These are phyloP conservation scores for Drosophila santomea DNA, from an alignment of 1,140 invertebrate species.

Conservation along the genomic window DNA sequence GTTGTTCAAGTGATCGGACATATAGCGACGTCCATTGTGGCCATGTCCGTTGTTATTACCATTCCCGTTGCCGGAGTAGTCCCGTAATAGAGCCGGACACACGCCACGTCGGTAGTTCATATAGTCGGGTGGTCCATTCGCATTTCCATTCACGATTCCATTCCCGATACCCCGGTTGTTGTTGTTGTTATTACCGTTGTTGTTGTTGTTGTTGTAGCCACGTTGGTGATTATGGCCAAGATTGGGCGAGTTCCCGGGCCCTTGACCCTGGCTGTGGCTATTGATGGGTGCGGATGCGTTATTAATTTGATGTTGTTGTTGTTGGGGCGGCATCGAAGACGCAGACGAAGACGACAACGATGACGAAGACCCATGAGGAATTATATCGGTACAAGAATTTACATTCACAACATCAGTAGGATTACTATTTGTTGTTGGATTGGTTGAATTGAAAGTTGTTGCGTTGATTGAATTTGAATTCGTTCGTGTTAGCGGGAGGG, in stretches of 20 bases:
- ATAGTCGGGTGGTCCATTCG: conserved; percentile 61
- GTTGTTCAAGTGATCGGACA: conserved; percentile 52
- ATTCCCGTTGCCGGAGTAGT: conserved; percentile 43
- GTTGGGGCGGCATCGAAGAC: conserved; percentile 38
- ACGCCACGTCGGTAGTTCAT: conserved; percentile 64
- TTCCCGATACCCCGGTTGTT: conserved; percentile 33
- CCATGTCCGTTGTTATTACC: conserved; percentile 37
- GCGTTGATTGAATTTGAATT: conserved; percentile 83
- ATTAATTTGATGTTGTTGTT: conserved; percentile 70
- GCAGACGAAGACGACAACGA: conserved; percentile 55
- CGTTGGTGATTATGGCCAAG: conserved; percentile 63
- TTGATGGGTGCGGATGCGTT: conserved; percentile 63
- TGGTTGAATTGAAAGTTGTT: conserved; percentile 81
- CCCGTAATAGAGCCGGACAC: conserved; percentile 54
- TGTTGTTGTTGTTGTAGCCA: conserved; percentile 54
- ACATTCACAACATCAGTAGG: conserved; percentile 84
- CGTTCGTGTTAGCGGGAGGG: conserved; percentile 84
- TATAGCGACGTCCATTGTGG: conserved; percentile 45
- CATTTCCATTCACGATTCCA: conserved; percentile 45
- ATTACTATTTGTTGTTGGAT: conserved; percentile 84
- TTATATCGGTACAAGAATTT: conserved; percentile 85
- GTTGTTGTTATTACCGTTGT: conserved; percentile 40
- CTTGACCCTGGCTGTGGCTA: conserved; percentile 72
- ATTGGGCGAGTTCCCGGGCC: conserved; percentile 35
- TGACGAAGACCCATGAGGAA: conserved; percentile 78